phyloP scores from a whole-genome alignment of 2,888 invertebrate species.

The Hoplodrina ambigua region DNA sequence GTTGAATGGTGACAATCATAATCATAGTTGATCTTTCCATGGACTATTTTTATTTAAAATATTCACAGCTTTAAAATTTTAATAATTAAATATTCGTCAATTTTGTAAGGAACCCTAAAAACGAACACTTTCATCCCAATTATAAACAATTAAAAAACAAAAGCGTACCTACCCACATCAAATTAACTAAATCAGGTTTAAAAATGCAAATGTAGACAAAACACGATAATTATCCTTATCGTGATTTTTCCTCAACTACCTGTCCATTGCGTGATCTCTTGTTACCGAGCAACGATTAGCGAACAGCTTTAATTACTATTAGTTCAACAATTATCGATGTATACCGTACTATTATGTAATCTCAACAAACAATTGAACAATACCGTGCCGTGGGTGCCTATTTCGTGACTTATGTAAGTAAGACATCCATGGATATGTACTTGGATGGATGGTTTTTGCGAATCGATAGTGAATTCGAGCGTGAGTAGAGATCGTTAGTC shows the following conservation, averaged over 20 bases:
- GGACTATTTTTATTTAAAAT: no score
- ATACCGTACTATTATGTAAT: constrained; percentile 48
- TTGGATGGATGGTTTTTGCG: constrained; percentile 41
- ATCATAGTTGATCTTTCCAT: no score
- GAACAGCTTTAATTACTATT: constrained; percentile 42
- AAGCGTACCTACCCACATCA: constrained; percentile 1
- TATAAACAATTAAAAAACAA: constrained; percentile 22
- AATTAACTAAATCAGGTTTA: constrained; percentile 24
- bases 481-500: constrained; percentile 18
- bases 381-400: constrained; percentile 53
- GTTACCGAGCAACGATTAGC: constrained; percentile 53
- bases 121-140: constrained; percentile 9
- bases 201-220: constrained; percentile 53
- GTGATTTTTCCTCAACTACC: constrained; percentile 44
- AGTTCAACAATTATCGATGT: constrained; percentile 49
- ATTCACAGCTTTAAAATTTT: no score
- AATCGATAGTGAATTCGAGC: constrained; percentile 16
- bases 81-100: no score
- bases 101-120: background rate
- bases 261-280: constrained; percentile 59
- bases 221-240: constrained; percentile 51
- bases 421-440: constrained; percentile 31
- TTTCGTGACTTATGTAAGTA: constrained; percentile 60
- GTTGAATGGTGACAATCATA: no score
- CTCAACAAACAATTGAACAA: constrained; percentile 55